Base-by-base conservation (phyloP, 2,888 invertebrate species). In the Zhuqinia jingwanae region DNA sequence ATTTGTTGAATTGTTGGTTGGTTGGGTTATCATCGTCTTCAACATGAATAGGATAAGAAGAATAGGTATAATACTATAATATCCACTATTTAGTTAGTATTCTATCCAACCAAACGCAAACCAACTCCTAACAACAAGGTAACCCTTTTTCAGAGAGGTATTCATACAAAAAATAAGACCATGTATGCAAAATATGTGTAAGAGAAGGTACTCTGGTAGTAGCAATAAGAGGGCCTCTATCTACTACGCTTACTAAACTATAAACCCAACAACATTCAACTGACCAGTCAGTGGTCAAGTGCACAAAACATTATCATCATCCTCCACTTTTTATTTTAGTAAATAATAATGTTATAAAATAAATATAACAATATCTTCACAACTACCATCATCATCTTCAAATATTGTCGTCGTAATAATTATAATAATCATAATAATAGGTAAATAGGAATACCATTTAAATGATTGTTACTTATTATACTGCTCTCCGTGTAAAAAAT, bases 211-310 rank as follows among this genome's bases (percentile, higher is more conserved):
- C 20, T 11, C 17, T 27, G 25, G 30, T 63, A 63, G 25, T 15
- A 60, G 30, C 13, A 15, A n/a, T 17, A n/a, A 65, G 65, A 65
- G 65, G 36, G 36, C 36, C 65, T 65, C 42, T 65, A 65, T n/a
- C n/a, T n/a, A n/a, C n/a, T n/a, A n/a, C 65, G 65, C 65, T 65
- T 65, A 30, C 36, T 65, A n/a, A 65, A 63, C 25, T 25, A n/a
- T n/a, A n/a, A n/a, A n/a, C n/a, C n/a, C n/a, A n/a, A n/a, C 17
- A 65, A 65, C 30, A 65, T 75, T 83, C 84, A 84, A 84, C 84
- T 84, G 84, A 84, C 84, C 84, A 84, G 84, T 84, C 84, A 84
- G 84, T 84, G 84, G 84, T 84, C 84, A 84, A 84, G 84, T 84
- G 84, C 84, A 84, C 84, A 84, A 84, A 84, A 77, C 68, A 84